Evolutionary conservation across 2,888 invertebrate species (phyloP).

Genomic region (Drosophila crucigera): DNA sequence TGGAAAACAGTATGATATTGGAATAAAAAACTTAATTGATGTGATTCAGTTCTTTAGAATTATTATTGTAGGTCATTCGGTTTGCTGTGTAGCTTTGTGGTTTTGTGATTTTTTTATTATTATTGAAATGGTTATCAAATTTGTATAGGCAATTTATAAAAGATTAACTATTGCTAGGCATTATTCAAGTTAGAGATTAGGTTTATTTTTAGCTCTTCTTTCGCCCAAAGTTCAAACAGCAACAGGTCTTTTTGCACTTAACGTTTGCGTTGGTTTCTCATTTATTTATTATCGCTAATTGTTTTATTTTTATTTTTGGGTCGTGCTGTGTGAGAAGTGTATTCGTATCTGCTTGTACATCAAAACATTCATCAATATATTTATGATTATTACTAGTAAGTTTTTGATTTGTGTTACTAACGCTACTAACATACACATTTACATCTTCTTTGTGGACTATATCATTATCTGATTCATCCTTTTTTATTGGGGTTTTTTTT

Average conservation of each 20-base stretch:
- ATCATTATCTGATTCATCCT: not conserved
- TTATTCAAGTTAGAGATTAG: conserved; percentile 37
- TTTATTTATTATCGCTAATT: conserved; percentile 13
- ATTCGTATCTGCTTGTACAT: conserved; percentile 2
- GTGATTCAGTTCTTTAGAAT: not conserved
- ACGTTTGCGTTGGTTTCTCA: not conserved
- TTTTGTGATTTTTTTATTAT: not conserved
- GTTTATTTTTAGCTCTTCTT: conserved; percentile 31
- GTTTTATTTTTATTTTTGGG: conserved; percentile 8
- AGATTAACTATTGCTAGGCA: conserved; percentile 42
- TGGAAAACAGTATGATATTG: not conserved
- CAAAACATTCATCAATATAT: conserved; percentile 1
- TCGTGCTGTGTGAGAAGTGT: conserved; percentile 25
- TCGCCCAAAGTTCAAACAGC: conserved; percentile 37
- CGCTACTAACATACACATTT: conserved; percentile 13
- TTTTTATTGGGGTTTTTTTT: not conserved
- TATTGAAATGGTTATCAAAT: conserved; percentile 32
- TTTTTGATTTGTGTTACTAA: not conserved
- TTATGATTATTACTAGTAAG: conserved; percentile 19
- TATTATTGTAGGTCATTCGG: conserved; percentile 7
- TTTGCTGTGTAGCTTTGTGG: not conserved
- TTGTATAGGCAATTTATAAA: conserved; percentile 15
- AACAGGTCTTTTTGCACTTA: not conserved
- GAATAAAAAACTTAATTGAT: not conserved
- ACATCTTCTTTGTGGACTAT: conserved; percentile 3